Evolutionary conservation across 2,888 invertebrate species (phyloP).

Genomic region (Sarcophaga rosellei): DNA sequence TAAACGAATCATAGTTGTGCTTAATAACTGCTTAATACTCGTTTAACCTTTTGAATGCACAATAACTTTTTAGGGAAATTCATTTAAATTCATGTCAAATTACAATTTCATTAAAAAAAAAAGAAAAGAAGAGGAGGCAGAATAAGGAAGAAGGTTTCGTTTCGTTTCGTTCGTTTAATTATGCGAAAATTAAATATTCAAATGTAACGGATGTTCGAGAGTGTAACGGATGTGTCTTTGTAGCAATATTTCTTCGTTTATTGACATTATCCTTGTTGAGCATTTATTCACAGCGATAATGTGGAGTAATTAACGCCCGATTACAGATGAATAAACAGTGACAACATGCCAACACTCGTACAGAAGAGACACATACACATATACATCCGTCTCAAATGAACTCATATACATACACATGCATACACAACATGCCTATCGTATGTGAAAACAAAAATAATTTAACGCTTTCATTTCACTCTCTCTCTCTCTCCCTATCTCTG

Average conservation of each 20-base stretch:
- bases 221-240: slow-evolving; percentile 12
- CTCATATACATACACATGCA: neutral
- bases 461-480: neutral
- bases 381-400: neutral
- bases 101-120: neutral
- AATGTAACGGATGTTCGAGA: slow-evolving; percentile 33
- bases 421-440: neutral
- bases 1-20: neutral
- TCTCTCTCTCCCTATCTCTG: neutral
- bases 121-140: neutral
- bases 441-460: neutral
- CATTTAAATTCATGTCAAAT: neutral
- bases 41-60: neutral
- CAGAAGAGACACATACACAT: neutral
- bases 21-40: neutral
- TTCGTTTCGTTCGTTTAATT: slow-evolving; percentile 12
- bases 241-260: neutral
- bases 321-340: slow-evolving; percentile 46
- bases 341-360: neutral
- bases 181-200: slow-evolving; percentile 49
- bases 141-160: no score
- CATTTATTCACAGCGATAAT: slow-evolving; percentile 50
- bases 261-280: slow-evolving; percentile 20
- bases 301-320: slow-evolving; percentile 56
- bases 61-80: neutral